phyloP scores from a whole-genome alignment of 23 tunicate species.

The Oikopleura dioica region DNA sequence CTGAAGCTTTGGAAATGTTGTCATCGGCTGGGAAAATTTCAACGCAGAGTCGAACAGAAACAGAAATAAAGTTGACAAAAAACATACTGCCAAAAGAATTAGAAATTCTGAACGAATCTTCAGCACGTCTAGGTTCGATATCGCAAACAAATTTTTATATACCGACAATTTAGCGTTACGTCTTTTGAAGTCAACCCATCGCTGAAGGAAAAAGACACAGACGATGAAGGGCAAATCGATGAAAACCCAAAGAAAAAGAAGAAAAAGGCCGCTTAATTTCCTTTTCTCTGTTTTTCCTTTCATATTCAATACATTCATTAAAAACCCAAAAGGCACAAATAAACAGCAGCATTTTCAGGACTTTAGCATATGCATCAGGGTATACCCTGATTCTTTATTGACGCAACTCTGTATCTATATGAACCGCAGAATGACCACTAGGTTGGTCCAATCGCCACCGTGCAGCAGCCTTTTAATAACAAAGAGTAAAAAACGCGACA shows the following conservation, averaged over 20 bases:
- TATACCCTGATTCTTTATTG: too few relatives aligned
- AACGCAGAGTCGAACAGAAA: constrained; percentile 10
- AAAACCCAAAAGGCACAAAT: not conserved
- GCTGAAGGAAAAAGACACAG: not conserved
- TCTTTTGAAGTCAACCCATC: not conserved
- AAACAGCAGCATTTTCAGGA: not conserved
- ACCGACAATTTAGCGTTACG: not conserved
- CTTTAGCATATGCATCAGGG: too few relatives aligned
- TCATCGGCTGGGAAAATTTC: constrained; percentile 13
- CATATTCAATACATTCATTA: not conserved
- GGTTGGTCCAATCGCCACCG: too few relatives aligned
- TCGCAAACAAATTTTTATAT: too few relatives aligned
- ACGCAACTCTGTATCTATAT: too few relatives aligned
- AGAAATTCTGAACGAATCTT: not conserved
- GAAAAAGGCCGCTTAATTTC: not conserved
- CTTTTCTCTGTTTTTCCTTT: not conserved
- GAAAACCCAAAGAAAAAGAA: not conserved
- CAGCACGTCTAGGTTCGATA: too few relatives aligned
- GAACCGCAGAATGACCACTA: too few relatives aligned
- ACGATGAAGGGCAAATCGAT: not conserved
- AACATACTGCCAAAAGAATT: not conserved
- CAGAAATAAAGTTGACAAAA: not conserved
- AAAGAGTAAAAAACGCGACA: too few relatives aligned
- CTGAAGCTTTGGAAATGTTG: not conserved
- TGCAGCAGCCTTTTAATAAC: too few relatives aligned